Evolutionary conservation across 2,888 invertebrate species (phyloP), one percentile per base, ranked within the genome.

Genomic region (Oligia strigilis): DNA sequence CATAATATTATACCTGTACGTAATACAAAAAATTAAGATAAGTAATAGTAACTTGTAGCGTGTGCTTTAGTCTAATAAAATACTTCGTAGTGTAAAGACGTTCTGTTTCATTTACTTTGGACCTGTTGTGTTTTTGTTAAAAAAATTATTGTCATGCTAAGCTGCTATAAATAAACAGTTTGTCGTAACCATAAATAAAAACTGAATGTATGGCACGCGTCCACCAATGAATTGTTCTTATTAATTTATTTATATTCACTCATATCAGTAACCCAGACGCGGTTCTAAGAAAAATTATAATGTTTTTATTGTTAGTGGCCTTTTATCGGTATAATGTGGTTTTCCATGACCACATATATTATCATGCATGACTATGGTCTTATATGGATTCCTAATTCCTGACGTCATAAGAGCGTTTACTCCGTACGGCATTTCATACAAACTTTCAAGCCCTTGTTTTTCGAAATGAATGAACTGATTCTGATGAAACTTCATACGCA

Each of bases 221-320:
- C 36, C n/a, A 23, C 71, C n/a, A 85, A 52, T 49, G 72, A 69
- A 84, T 78, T 75, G 80, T 73, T 73, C 52, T 46, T 43, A 69
- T 67, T 80, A 70, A 86, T 83, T 85, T 83, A 86, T 86, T 86
- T 83, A 76, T 83, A 86, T 83, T 69, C 86, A 74, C 62, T 65
- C 64, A 23, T 85, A 80, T 86, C 75, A 81, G 46, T 71, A 67
- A 70, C 14, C 40, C 60, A 60, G 73, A 46, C 72, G 43, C 23
- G 23, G 13, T 83, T 74, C 86, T 52, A 8, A 60, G 83, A 83
- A 85, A 70, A 75, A 65, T 8, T 71, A 19, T 23, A 55, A 55
- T 52, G 66, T 58, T 86, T 75, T 83, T 85, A 71, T 85, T 86
- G 80, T 78, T n/a, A 52, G 23, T 29, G 5, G 19, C 23, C 11